A percentile compares a stretch with the other conserved stretches of the same genome.
These are phyloP conservation scores for Callorhinus ursinus DNA, from an alignment of 2,113 vertebrate genomes.

Conservation along the genomic window DNA sequence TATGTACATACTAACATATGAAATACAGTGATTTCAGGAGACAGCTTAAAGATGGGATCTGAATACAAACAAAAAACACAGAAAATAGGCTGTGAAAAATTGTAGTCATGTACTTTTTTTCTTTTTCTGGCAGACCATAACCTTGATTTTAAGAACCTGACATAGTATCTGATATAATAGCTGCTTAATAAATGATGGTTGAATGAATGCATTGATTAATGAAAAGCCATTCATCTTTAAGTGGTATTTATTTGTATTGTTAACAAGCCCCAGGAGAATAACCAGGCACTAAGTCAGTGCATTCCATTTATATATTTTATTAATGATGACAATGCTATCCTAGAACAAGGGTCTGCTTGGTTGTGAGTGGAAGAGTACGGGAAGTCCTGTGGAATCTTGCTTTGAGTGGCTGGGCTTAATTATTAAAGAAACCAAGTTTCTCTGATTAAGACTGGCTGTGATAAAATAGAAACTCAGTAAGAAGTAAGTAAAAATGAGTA, in stretches of 20 bases:
- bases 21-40: neutral
- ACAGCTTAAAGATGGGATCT: neutral
- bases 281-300: neutral
- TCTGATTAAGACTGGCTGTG: neutral
- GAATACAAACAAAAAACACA: neutral
- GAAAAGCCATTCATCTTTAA: neutral
- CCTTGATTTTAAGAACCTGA: neutral
- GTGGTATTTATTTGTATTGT: neutral
- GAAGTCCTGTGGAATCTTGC: neutral
- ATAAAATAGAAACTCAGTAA: neutral
- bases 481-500: neutral
- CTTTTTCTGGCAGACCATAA: neutral
- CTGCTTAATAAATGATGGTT: slow-evolving; percentile 18
- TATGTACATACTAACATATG: neutral
- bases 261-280: neutral
- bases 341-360: neutral
- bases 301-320: neutral
- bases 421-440: neutral
- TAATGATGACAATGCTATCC: neutral
- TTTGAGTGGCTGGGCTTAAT: neutral
- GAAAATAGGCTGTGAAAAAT: neutral
- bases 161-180: neutral
- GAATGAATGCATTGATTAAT: neutral
- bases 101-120: neutral
- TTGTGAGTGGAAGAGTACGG: neutral